Percentiles rank a stretch among this genome's conserved stretches.
Conservation (phyloP, 2,888 invertebrate genomes). For the Agrochola circellaris region DNA sequence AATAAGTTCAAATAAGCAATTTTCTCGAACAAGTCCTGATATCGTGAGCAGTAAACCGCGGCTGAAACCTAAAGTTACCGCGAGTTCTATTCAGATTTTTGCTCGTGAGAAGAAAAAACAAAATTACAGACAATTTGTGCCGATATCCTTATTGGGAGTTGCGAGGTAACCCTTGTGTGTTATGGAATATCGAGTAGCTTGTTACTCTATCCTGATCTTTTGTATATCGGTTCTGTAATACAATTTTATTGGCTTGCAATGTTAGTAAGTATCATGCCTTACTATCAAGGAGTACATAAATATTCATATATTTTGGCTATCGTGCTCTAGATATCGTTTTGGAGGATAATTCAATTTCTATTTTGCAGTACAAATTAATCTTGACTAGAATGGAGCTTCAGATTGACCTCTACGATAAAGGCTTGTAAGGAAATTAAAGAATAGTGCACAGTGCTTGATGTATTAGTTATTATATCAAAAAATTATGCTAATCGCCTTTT, state of each 20-base stretch:
- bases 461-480: not conserved
- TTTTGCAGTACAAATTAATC: constrained; percentile 13
- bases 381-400: not conserved
- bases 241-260: constrained; percentile 16
- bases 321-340: constrained; percentile 23
- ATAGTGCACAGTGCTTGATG: not conserved
- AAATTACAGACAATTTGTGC: constrained; percentile 89
- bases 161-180: constrained; percentile 84
- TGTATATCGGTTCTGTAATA: constrained; percentile 30
- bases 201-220: constrained; percentile 38
- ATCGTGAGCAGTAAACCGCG: constrained; percentile 83
- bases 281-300: constrained; percentile 15
- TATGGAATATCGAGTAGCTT: constrained; percentile 57
- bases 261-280: not conserved
- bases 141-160: constrained; percentile 87
- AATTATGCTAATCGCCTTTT: not conserved
- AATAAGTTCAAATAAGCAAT: constrained; percentile 87
- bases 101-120: constrained; percentile 88
- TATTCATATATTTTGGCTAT: constrained; percentile 20
- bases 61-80: constrained; percentile 70
- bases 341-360: constrained; percentile 16
- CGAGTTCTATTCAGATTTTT: constrained; percentile 79
- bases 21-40: constrained; percentile 76
- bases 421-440: not conserved
- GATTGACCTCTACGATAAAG: constrained; percentile 7